A percentile compares a stretch with the other conserved stretches of the same genome.
Conservation (phyloP, 2,888 invertebrate species). For the Acanthopleura granulata region DNA sequence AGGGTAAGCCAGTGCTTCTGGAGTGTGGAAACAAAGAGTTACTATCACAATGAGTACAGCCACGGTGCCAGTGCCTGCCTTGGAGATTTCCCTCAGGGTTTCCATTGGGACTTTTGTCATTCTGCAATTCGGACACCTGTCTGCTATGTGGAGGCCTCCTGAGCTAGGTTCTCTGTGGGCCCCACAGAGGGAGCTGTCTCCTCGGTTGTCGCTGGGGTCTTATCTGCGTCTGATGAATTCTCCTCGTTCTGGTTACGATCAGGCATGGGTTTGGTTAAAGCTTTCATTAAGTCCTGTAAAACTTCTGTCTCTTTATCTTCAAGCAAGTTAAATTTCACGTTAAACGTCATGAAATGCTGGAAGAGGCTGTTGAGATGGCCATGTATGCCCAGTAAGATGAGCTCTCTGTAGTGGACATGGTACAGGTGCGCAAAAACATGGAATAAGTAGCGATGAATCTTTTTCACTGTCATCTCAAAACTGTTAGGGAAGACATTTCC, state of each 20-base stretch:
- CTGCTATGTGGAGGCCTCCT: conserved; percentile 17
- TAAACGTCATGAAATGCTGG: conserved; percentile 91
- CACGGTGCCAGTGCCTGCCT: not conserved
- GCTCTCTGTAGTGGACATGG: conserved; percentile 97
- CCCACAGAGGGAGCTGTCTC: not conserved
- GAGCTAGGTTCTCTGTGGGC: not conserved
- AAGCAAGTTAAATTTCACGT: conserved; percentile 89
- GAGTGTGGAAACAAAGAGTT: not conserved
- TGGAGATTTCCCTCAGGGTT: conserved; percentile 8
- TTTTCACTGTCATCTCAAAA: conserved; percentile 95
- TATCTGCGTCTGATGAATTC: conserved; percentile 7
- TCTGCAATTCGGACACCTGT: not conserved
- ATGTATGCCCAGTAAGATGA: conserved; percentile 92
- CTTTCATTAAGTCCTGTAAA: conserved; percentile 81
- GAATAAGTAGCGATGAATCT: conserved; percentile 95
- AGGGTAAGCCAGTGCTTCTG: not conserved
- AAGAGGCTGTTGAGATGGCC: conserved; percentile 97
- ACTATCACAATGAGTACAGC: conserved; percentile 17
- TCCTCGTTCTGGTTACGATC: conserved; percentile 57
- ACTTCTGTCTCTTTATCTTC: conserved; percentile 97
- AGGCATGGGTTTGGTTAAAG: conserved; percentile 54
- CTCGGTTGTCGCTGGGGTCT: not conserved
- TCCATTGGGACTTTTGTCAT: not conserved
- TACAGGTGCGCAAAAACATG: conserved; percentile 98
- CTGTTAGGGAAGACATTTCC: conserved; percentile 94